These are phyloP conservation scores for Takifugu rubripes DNA, from an alignment of 2,797 vertebrate genomes.

Conservation along the genomic window DNA sequence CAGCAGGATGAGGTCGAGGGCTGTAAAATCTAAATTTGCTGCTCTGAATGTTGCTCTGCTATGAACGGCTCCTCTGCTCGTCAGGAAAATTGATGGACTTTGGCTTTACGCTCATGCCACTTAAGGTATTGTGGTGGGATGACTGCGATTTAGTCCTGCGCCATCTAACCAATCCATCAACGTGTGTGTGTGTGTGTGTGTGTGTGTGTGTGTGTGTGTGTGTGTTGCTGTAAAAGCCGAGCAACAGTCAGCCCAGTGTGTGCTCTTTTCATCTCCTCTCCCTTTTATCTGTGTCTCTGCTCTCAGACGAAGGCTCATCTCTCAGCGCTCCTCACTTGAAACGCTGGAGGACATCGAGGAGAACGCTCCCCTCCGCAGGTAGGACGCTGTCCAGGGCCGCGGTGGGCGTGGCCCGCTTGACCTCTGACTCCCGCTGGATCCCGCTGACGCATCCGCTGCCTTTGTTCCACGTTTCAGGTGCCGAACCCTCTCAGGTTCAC, in stretches of 20 bases:
- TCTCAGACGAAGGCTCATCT: constrained; percentile 90
- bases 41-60: no score
- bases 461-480: constrained; percentile 72
- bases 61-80: no score
- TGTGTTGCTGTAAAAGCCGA: neutral
- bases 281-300: constrained; percentile 10
- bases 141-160: no score
- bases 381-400: constrained; percentile 6
- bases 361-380: constrained; percentile 96
- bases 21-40: no score
- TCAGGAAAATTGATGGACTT: no score
- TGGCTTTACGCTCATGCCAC: no score
- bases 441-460: constrained; percentile 3
- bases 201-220: no score
- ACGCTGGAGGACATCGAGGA: constrained; percentile 99
- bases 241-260: neutral
- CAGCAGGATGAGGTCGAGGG: no score
- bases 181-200: no score
- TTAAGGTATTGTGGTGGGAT: no score
- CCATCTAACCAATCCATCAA: no score
- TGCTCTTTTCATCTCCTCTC: neutral
- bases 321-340: constrained; percentile 96
- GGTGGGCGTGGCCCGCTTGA: no score
- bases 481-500: constrained; percentile 97
- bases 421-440: neutral